Evolutionary conservation across 2,797 vertebrate genomes (phyloP), one percentile per base, ranked within the genome.

Genomic region (Aselliscus stoliczkanus): DNA sequence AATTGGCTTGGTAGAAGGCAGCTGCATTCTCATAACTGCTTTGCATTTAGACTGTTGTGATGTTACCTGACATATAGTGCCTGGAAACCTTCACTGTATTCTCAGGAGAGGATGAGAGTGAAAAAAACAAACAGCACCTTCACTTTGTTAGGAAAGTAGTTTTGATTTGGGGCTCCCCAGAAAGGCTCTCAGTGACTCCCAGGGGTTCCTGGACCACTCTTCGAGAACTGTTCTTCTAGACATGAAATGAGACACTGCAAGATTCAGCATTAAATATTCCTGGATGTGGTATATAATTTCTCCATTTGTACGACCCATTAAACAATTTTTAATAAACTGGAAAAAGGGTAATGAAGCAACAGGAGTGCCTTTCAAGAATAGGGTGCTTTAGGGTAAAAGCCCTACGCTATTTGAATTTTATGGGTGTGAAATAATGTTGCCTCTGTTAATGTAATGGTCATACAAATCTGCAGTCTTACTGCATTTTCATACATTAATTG

Each of bases 291-390:
- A 67, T 88, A 90, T 95, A 92, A 85, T 88, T 88, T 79, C 81
- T 85, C 62, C 62, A 70, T 67, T 80, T 52, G 54, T n/a, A 27
- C 85, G 58, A 72, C 75, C 76, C 47, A 58, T 94, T 90, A 92
- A 95, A 82, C 47, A 92, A 52, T n/a, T 85, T 90, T 93, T 95
- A 95, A 94, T 94, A 95, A 95, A 70, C 90, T 10, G 2, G 42
- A 73, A 60, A 88, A 90, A 37, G 75, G 76, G 60, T 90, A 84
- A 93, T 89, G 91, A 90, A 83, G 65, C 93, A 77, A 54, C 77
- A 88, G 88, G 93, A 91, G 23, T 44, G 52, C 62, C 47, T 89
- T 96, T 93, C 60, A 20, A 50, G 67, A 73, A 54, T 37, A 94
- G 27, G n/a, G 62, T 72, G 31, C 54, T 94, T 10, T 86, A 83